Evolutionary conservation across 2,888 invertebrate species (phyloP), one percentile per base, ranked within the genome.

Genomic region (Dasysyrphus albostriatus): DNA sequence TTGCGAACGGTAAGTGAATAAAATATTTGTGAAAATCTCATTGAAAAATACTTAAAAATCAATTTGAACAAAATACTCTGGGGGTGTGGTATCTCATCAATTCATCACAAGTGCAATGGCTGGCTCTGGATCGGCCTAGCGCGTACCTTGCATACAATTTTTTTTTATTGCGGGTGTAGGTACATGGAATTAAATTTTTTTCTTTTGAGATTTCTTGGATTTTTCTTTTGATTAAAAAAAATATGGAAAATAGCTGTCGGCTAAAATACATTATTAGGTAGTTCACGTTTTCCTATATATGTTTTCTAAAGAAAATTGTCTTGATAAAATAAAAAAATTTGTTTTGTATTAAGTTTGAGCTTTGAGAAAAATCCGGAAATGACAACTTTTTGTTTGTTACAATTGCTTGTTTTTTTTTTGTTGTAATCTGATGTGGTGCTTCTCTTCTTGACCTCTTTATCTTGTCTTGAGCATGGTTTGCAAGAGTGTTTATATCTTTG

Each of bases 1-100:
- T 88, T 76, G 83, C 88, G 88, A 90, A 89, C 89, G 92, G 92
- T 92, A 90, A 92, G 92, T 91, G 88, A 58, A 73, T 84, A 9
- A 76, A 88, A 83, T 88, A 87, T 19, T 74, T 73, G 19, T 72
- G 44, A 59, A 59, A 75, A 37, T 42, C 39, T 10, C 2, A 44
- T 32, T 29, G 6, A 9, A 73, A 44, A 58, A 63, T 32, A 34
- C 67, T 14, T 4, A 56, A 74, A 80, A 83, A 80, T 76, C 61
- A 63, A 77, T 76, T 83, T 65, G 42, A 78, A 83, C 24, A 81
- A 54, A 54, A 29, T 54, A 39, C 49, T 67, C 74, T 87, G 87
- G 82, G 87, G 85, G 88, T 88, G 88, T 88, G 88, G 82, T 88
- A 74, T 61, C 61, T 59, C 19, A 39, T 61, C 19, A 39, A 10